Conservation (phyloP, 2,888 invertebrate species). For the Hoplodrina blanda region DNA sequence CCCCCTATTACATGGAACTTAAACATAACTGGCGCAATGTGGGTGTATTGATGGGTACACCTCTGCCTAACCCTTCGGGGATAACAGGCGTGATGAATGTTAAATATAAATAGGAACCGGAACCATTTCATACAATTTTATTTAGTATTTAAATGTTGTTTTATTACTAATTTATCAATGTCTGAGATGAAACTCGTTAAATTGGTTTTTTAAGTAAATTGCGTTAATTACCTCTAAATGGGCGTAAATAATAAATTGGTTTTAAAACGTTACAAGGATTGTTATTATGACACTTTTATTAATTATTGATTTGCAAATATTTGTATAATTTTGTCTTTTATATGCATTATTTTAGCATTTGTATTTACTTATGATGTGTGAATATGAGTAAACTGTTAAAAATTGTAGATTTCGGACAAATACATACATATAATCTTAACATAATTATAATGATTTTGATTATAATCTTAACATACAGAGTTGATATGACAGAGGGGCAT, state of each 20-base stretch:
- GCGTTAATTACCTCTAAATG: slow-evolving; percentile 13
- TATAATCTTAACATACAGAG: too few species aligned
- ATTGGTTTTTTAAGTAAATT: slow-evolving; percentile 33
- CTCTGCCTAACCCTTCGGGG: too few species aligned
- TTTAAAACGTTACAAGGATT: slow-evolving; percentile 21
- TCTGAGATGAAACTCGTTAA: slow-evolving; percentile 19
- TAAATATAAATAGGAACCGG: slow-evolving; percentile 46
- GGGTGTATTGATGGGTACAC: too few species aligned
- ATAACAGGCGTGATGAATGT: neutral
- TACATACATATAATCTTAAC: too few species aligned
- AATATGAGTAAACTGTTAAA: neutral
- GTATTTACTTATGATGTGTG: neutral
- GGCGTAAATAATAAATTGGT: slow-evolving; percentile 38
- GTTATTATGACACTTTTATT: slow-evolving; percentile 17
- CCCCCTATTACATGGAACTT: too few species aligned
- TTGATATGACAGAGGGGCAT: too few species aligned
- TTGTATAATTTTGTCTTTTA: slow-evolving; percentile 16
- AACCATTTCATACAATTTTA: slow-evolving; percentile 47
- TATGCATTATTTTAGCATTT: slow-evolving; percentile 10
- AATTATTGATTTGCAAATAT: slow-evolving; percentile 14
- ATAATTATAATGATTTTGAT: too few species aligned
- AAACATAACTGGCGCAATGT: too few species aligned
- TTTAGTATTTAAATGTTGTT: slow-evolving; percentile 62
- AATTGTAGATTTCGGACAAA: slow-evolving; percentile 13
- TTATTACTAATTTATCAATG: slow-evolving; percentile 14